Percentiles rank a stretch among this genome's conserved stretches.
These are phyloP conservation scores for Cistogaster globosa DNA, from an alignment of 2,888 invertebrate genomes.

Conservation along the genomic window DNA sequence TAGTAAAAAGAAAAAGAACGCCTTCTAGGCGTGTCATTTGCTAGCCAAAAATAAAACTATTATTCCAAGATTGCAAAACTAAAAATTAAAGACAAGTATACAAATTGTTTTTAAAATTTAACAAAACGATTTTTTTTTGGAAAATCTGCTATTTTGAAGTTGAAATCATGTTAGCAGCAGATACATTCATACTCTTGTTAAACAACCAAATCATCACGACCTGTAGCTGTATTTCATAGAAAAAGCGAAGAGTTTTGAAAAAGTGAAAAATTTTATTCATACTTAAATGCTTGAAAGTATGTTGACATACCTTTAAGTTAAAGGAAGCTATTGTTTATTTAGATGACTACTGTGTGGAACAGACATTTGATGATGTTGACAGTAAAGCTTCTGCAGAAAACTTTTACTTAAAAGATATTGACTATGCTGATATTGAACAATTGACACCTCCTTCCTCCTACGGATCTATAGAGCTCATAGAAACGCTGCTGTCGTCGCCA, in stretches of 20 bases:
- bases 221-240: slow-evolving; percentile 34
- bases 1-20: slow-evolving; percentile 1
- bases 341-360: slow-evolving; percentile 36
- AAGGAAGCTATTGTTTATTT: slow-evolving; percentile 6
- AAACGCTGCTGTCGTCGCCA: slow-evolving; percentile 19
- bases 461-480: slow-evolving; percentile 23
- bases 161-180: not conserved
- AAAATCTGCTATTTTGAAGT: too few relatives aligned
- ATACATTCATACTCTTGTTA: not conserved
- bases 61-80: not conserved
- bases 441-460: slow-evolving; percentile 29
- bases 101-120: not conserved
- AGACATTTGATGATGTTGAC: slow-evolving; percentile 15
- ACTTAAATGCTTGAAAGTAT: not conserved
- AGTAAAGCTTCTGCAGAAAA: slow-evolving; percentile 16
- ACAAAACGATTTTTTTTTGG: too few relatives aligned
- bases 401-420: slow-evolving; percentile 11
- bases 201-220: not conserved
- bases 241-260: not conserved
- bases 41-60: not conserved
- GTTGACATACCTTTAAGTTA: not conserved
- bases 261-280: not conserved
- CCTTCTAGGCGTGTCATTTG: slow-evolving; percentile 45
- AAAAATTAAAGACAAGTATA: not conserved
- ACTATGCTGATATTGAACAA: not conserved